These are phyloP conservation scores for Gyrodactylus bullatarudis DNA, from an alignment of 1,140 invertebrate species.

Conservation along the genomic window DNA sequence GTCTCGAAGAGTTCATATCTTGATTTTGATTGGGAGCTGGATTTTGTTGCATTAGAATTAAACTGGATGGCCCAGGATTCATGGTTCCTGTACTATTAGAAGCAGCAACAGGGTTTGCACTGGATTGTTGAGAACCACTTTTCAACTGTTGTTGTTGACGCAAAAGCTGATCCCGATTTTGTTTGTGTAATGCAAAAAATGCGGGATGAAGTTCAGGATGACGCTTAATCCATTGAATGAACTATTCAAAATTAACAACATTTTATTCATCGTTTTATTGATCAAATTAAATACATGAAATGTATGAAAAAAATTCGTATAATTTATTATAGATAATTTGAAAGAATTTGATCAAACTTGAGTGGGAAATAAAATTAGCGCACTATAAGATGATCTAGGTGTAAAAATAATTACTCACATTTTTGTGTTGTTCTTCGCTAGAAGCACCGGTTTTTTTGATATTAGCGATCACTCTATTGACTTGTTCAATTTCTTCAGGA, in stretches of 20 bases:
- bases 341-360: too few species aligned
- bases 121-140: not conserved
- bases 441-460: not conserved
- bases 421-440: not conserved
- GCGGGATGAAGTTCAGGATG: not conserved
- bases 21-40: not conserved
- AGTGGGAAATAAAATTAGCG: too few species aligned
- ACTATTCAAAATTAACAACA: not conserved
- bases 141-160: not conserved
- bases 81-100: not conserved
- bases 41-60: not conserved
- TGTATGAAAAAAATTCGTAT: too few species aligned
- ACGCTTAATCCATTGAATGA: not conserved
- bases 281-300: too few species aligned
- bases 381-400: too few species aligned
- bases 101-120: not conserved
- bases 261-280: not conserved
- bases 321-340: too few species aligned
- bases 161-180: not conserved
- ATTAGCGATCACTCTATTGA: not conserved
- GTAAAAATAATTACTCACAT: not conserved
- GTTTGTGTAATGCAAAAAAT: not conserved
- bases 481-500: not conserved
- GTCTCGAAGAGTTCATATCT: not conserved
- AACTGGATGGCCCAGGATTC: not conserved